Conservation (phyloP, 2,113 vertebrate genomes). For the Fregetta grallaria region DNA sequence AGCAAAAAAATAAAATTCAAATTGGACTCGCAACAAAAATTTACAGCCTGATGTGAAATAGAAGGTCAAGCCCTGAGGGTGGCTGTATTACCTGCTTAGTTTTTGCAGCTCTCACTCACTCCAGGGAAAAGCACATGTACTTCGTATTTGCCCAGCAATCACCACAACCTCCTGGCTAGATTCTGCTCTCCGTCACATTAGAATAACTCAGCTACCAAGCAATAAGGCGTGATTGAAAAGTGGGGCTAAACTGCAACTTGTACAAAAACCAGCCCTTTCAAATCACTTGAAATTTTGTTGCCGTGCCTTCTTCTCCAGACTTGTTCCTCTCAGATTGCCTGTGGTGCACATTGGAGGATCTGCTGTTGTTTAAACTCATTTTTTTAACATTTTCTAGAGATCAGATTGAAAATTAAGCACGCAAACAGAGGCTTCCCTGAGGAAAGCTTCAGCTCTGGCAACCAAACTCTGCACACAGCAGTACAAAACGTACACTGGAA, state of each 20-base stretch:
- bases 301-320: neutral
- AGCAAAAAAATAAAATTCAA: neutral
- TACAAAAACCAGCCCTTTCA: neutral
- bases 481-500: neutral
- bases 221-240: neutral
- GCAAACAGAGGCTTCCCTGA: neutral
- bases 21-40: neutral
- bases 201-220: neutral
- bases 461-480: neutral
- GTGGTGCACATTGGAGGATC: neutral
- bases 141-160: neutral
- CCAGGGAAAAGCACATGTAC: neutral
- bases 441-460: neutral
- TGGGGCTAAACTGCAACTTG: neutral
- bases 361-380: neutral
- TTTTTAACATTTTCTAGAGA: constrained; percentile 12
- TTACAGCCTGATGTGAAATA: neutral
- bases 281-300: neutral
- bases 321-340: neutral
- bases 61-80: neutral
- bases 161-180: neutral
- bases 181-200: neutral
- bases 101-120: neutral
- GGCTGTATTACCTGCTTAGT: neutral
- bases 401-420: constrained; percentile 28